Conservation (phyloP, 2,113 vertebrate genomes). For the Riparia riparia region DNA sequence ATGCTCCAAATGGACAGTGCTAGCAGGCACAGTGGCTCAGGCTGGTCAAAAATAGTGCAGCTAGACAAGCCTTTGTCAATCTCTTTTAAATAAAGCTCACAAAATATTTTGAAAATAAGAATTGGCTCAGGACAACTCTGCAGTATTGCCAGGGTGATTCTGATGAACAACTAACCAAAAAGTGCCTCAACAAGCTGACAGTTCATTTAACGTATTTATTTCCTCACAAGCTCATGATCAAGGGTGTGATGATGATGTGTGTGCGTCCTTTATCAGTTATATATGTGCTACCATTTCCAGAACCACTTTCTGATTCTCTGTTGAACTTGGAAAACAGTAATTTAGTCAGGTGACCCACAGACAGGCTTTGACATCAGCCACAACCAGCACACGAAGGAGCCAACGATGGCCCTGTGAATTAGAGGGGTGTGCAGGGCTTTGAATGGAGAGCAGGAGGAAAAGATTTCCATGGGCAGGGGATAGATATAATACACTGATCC, state of each 20-base stretch:
- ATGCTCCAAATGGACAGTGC: neutral
- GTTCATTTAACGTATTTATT: neutral
- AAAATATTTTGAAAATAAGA: neutral
- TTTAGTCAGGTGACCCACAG: neutral
- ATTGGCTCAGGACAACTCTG: neutral
- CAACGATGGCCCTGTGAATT: rapidly evolving
- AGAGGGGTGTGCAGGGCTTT: neutral
- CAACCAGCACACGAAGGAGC: neutral
- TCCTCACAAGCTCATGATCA: neutral
- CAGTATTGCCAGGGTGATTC: neutral
- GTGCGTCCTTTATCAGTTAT: neutral
- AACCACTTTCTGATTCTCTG: neutral
- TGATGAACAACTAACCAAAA: neutral
- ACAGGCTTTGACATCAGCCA: neutral
- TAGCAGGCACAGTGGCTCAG: neutral
- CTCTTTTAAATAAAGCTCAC: neutral
- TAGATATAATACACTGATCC: rapidly evolving
- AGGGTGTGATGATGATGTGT: neutral
- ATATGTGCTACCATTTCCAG: neutral
- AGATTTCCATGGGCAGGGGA: neutral
- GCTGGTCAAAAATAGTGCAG: neutral
- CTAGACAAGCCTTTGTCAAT: neutral
- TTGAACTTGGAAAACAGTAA: neutral
- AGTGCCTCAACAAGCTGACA: neutral
- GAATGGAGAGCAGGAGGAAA: neutral